Base-by-base conservation (phyloP, 1,140 invertebrate genomes). In the Euglossa dilemma region DNA sequence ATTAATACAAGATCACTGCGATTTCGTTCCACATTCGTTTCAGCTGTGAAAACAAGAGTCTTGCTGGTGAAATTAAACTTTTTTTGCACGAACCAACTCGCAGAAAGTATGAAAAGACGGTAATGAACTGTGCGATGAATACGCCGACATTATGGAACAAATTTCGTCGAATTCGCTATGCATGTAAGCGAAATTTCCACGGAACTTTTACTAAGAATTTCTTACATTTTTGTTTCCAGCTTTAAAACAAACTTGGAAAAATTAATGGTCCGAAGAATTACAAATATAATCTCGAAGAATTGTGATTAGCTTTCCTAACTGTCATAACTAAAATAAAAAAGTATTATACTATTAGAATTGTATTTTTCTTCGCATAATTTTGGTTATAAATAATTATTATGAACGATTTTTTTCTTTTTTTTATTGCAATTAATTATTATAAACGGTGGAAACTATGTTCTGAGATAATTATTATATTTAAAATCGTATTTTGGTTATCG, bases 91-190 rank as follows among this genome's bases (percentile, higher is more conserved):
- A 16, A 28, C 71, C 43, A 16, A 57, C 36, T 45, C 72, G 52
- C 0, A 6, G 72, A 36, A n/a, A 36, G 61, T 72, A 43, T 76
- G 80, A 81, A 81, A 81, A 81, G 80, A 76, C 72, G 67, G 80
- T 81, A 81, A 81, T 47, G 80, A 81, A 81, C 80, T 12, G 23
- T 20, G 9, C 14, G 80, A 67, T 57, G 80, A 81, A 81, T 81
- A 74, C 23, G 63, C 63, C 25, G 23, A 76, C 79, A 36, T 54
- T 47, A 63, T 47, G 52, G 72, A 76, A 57, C 52, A 81, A 81
- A 74, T 76, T 76, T 57, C 79, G 61, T 18, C n/a, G 36, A 81
- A 75, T 73, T 75, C 43, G 18, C n/a, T 52, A 71, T 28, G 47
- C 63, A 23, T 52, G 36, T 59, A 50, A 23, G 59, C 23, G 16